A percentile compares a stretch with the other conserved stretches of the same genome.
phyloP scores from a whole-genome alignment of 2,113 vertebrate species.

The Lasiurus borealis region DNA sequence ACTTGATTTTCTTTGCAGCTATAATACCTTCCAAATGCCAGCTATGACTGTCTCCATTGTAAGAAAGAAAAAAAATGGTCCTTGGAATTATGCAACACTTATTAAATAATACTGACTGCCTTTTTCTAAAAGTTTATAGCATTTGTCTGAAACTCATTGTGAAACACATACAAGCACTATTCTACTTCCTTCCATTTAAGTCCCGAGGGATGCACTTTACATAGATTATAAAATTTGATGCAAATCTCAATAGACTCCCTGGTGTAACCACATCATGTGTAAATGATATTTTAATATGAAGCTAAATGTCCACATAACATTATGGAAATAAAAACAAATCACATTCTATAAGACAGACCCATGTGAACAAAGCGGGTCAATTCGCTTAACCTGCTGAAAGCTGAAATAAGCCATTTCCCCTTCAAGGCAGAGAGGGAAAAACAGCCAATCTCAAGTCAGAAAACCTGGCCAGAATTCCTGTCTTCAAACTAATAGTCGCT shows the following conservation, averaged over 20 bases:
- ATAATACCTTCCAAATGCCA: neutral
- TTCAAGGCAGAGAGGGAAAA: neutral
- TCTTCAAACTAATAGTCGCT: neutral
- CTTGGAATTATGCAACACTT: neutral
- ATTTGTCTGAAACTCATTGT: neutral
- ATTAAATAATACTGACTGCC: neutral
- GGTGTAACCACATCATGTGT: neutral
- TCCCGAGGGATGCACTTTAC: neutral
- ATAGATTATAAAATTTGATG: constrained; percentile 22
- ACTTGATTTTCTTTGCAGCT: neutral
- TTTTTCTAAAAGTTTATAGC: neutral
- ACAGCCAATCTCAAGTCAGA: neutral
- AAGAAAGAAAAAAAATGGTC: neutral
- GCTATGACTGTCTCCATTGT: neutral
- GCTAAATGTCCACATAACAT: constrained; percentile 1
- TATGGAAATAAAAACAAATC: neutral
- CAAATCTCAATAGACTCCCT: neutral
- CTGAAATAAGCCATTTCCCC: neutral
- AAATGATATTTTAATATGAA: constrained; percentile 51
- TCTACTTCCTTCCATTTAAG: neutral
- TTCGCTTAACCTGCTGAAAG: constrained; percentile 24
- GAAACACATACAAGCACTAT: neutral
- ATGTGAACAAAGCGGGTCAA: neutral
- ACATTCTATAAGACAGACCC: neutral
- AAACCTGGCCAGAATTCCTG: neutral